Conservation (phyloP, 2,113 vertebrate species). For the Corythaeola cristata region DNA sequence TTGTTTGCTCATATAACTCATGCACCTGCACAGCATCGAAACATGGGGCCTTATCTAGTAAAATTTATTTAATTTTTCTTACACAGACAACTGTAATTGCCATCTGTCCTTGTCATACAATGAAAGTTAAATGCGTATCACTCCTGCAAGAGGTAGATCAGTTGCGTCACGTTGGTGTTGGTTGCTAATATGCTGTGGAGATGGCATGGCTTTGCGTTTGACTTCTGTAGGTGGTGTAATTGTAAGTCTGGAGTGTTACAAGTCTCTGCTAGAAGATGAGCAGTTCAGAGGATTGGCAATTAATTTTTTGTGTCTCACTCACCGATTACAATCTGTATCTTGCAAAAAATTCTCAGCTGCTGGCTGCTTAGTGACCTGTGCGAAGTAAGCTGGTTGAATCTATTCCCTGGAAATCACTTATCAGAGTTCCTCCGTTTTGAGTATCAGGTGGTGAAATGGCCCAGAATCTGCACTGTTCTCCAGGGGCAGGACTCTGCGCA, state of each 20-base stretch:
- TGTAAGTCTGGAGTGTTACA: not conserved
- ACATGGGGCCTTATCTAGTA: not conserved
- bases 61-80: not conserved
- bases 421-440: not conserved
- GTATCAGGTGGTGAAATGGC: not conserved
- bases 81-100: not conserved
- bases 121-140: not conserved
- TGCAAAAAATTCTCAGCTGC: not conserved
- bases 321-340: not conserved
- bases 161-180: not conserved
- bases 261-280: not conserved
- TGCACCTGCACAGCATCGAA: not conserved
- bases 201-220: not conserved
- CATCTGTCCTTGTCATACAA: not conserved
- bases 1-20: not conserved
- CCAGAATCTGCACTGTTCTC: not conserved
- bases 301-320: not conserved
- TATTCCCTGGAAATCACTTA: not conserved
- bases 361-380: not conserved
- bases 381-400: not conserved
- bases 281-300: not conserved
- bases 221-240: not conserved
- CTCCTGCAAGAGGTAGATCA: not conserved
- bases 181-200: not conserved
- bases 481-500: accelerated